Base-by-base conservation (phyloP, 1,140 invertebrate genomes). In the Cyphomyrmex costatus region DNA sequence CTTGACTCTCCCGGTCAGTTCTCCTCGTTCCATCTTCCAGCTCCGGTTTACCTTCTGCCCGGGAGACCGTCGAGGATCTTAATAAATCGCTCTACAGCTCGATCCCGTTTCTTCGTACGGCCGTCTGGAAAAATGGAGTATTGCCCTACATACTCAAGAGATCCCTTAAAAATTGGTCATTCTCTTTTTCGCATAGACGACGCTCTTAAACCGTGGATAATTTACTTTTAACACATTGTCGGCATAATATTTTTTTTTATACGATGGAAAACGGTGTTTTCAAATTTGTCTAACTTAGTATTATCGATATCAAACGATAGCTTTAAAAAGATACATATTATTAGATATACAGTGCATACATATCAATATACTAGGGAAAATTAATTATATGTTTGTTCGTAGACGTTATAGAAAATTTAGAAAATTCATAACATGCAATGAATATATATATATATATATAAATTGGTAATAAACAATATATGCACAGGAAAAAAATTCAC, bases 201-300 rank as follows among this genome's bases (percentile, higher is more conserved):
- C 61, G n/a, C 65, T 84, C 76, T 86, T 89, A 89, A 89, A 89
- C 78, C 71, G 46, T 27, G 16, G 66, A 84, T 84, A 89, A 89
- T 86, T 80, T 77, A 88, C 73, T 53, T 24, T 60, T 73, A 86
- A 76, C 36, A 70, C 36, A 27, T 46, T 33, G 74, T 86, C 49
- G 33, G 24, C 30, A 21, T 79, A 79, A 87, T 24, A 60, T 16
- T 33, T 66, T 68, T 24, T 53, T 56, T 33, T 42, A 1, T 42
- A 30, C 12, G 12, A 46, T n/a, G 19, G 12, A 58, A 16, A 42
- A 58, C 30, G 12, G 36, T 49, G 30, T 70, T 24, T 36, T 2
- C 30, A 30, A 56, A 70, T 80, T 79, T 80, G n/a, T 53, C 46
- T 5, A 8, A 10, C 16, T 36, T 36, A n/a, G 16, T 24, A 42